Evolutionary conservation across 2,888 invertebrate species (phyloP).

Genomic region (Spodoptera littoralis): DNA sequence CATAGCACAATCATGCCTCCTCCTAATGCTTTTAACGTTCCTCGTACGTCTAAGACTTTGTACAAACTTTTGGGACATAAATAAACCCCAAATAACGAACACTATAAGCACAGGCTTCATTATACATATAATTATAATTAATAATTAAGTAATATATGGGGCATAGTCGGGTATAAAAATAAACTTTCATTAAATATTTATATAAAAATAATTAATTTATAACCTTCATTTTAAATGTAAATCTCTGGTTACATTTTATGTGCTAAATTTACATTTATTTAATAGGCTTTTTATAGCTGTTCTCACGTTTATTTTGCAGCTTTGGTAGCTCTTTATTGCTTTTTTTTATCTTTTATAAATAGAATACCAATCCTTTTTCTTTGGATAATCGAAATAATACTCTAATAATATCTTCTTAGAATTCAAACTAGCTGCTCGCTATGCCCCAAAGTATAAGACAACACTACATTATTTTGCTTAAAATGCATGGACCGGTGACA

Average conservation of each 20-base stretch:
- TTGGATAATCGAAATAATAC: background rate
- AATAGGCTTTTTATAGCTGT: too few species aligned
- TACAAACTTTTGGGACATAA: slow-evolving; percentile 51
- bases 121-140: slow-evolving; percentile 38
- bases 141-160: slow-evolving; percentile 41
- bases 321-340: slow-evolving; percentile 13
- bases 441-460: slow-evolving; percentile 48
- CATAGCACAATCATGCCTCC: slow-evolving; percentile 84
- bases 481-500: slow-evolving; percentile 85
- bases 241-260: too few species aligned
- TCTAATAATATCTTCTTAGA: too few species aligned
- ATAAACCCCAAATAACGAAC: slow-evolving; percentile 42
- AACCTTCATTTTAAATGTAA: too few species aligned
- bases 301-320: too few species aligned
- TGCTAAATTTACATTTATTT: too few species aligned
- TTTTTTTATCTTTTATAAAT: slow-evolving; percentile 5
- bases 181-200: too few species aligned
- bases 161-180: slow-evolving; percentile 41
- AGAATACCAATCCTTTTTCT: background rate
- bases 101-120: slow-evolving; percentile 61
- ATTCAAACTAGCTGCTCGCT: slow-evolving; percentile 38
- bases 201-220: too few species aligned
- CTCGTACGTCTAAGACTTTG: slow-evolving; percentile 51
- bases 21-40: slow-evolving; percentile 77
- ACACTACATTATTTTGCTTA: slow-evolving; percentile 70